Evolutionary conservation across 2,888 invertebrate species (phyloP).

Genomic region (Chironomus riparius): DNA sequence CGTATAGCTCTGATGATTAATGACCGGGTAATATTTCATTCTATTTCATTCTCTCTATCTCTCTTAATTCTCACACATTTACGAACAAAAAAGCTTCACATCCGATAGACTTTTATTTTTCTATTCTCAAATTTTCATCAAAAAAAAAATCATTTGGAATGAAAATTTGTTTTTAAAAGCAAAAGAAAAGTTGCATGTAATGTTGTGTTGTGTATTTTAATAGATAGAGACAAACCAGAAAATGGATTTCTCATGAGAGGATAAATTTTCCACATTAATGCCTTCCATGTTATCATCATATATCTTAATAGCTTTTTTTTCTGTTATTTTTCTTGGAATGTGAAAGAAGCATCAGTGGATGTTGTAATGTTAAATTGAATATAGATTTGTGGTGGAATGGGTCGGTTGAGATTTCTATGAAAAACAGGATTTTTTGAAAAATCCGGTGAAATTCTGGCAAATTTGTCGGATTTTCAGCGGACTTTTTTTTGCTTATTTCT

Average conservation of each 20-base stretch:
- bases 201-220: neutral
- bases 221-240: constrained; percentile 2
- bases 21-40: constrained; percentile 11
- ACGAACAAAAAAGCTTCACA: neutral
- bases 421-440: no score
- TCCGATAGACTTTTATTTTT: neutral
- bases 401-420: no score
- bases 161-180: no score
- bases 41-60: neutral
- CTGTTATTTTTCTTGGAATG: no score
- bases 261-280: constrained; percentile 26
- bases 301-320: constrained; percentile 22
- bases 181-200: neutral
- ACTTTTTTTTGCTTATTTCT: no score
- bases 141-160: neutral
- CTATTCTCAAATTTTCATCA: neutral
- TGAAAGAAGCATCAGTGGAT: no score
- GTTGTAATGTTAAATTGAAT: no score
- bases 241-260: constrained; percentile 20
- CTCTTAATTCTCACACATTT: neutral
- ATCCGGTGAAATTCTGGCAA: no score
- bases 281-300: constrained; percentile 19
- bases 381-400: no score
- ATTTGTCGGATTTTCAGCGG: no score
- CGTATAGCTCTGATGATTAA: constrained; percentile 6